Evolutionary conservation across 2,113 vertebrate genomes (phyloP), one percentile per base, ranked within the genome.

Genomic region (Hystrix brachyura): DNA sequence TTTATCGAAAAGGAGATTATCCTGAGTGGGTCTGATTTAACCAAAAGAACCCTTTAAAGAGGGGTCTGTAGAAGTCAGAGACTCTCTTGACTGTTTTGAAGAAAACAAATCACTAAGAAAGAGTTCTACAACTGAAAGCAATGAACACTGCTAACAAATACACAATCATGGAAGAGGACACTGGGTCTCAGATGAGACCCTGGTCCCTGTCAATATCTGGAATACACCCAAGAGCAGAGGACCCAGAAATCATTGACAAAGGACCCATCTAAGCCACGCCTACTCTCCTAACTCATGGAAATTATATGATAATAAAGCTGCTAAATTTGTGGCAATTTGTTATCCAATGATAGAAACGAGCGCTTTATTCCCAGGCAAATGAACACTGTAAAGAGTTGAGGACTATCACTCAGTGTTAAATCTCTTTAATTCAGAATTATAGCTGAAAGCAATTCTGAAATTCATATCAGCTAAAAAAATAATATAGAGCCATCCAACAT

Each of bases 281-380:
- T 48, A 46, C 43, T 46, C 13, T 87, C 23, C 53, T 87, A 25
- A 72, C 53, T 23, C 46, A 64, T 1, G 8, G 32, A 86, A 32
- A 46, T 32, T 60, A 25, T 46, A 69, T 15, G 27, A 46, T 88
- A 88, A 74, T 32, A 59, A 32, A 74, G 53, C 10, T 74, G n/a
- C n/a, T 72, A 6, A 59, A 3, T 72, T 57, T 87, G n/a, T 88
- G 57, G 21, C 57, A 29, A 46, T 65, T 60, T 94, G 48, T 74
- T 89, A 59, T 60, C 34, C 17, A 46, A 29, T 11, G 82, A 57
- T 21, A 92, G 46, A 85, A 92, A 86, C 62, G 64, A 65, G 64
- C 53, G 46, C 4, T 72, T 91, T 95, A 85, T 51, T 96, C 53
- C 64, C 51, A 65, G 55, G 51, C 23, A 90, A 65, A 90, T 81